A percentile compares a stretch with the other conserved stretches of the same genome.
Conservation (phyloP, 2,113 vertebrate species). For the Platanista minor region DNA sequence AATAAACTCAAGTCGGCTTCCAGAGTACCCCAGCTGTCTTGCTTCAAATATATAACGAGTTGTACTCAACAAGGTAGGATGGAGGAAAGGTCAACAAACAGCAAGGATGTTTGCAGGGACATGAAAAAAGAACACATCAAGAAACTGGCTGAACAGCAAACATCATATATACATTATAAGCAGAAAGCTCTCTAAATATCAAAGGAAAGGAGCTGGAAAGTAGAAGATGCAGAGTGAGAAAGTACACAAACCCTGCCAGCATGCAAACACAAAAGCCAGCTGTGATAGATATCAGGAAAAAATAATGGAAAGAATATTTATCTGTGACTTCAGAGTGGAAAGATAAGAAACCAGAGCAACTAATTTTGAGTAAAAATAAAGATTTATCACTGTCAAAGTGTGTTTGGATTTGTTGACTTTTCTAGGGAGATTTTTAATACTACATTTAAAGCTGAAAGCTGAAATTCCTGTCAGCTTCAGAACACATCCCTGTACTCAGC, state of each 20-base stretch:
- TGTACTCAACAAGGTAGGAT: background rate
- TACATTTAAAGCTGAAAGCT: background rate
- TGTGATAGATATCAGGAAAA: background rate
- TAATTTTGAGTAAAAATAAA: conserved; percentile 55
- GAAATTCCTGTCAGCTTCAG: background rate
- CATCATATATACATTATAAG: background rate
- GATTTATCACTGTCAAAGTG: conserved; percentile 45
- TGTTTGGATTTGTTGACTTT: conserved; percentile 11
- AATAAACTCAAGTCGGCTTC: background rate
- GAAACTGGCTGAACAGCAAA: background rate
- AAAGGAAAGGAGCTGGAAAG: background rate
- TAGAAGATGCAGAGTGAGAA: background rate
- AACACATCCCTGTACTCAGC: background rate
- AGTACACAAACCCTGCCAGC: background rate
- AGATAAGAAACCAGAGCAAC: conserved; percentile 49
- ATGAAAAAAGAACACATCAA: background rate
- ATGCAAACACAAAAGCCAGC: background rate
- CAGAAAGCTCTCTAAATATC: background rate
- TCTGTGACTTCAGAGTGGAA: conserved; percentile 33
- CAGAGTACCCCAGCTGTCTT: background rate
- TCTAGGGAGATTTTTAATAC: conserved; percentile 12
- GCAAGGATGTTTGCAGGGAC: background rate
- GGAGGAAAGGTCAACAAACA: background rate
- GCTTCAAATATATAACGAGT: background rate
- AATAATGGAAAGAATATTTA: conserved; percentile 40